These are phyloP conservation scores for Hyla sarda DNA, from an alignment of 2,113 vertebrate genomes.

Conservation along the genomic window DNA sequence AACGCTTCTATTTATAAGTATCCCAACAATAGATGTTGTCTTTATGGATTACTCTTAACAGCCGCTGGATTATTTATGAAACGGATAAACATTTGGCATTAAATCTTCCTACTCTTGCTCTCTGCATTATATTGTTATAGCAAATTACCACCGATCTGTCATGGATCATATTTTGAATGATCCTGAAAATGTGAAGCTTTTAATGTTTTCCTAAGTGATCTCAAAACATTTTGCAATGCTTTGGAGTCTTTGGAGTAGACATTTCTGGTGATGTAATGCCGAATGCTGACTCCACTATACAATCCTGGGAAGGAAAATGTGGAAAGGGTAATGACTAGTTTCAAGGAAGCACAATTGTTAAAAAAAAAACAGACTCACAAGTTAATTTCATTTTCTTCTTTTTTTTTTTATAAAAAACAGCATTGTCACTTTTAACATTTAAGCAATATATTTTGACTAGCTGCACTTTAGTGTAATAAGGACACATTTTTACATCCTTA, in stretches of 20 bases:
- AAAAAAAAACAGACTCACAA: too few relatives aligned
- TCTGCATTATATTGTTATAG: constrained; percentile 10
- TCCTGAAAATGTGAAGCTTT: constrained; percentile 21
- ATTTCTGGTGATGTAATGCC: constrained; percentile 37
- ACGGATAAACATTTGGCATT: constrained; percentile 36
- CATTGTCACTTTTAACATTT: background rate
- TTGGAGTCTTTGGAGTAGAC: constrained; percentile 6
- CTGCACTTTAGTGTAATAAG: too few relatives aligned
- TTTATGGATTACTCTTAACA: constrained; percentile 38
- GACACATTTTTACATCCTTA: too few relatives aligned
- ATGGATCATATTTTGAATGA: constrained; percentile 39
- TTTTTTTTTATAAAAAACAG: background rate
- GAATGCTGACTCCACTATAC: background rate
- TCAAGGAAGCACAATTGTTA: background rate
- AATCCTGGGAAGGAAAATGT: background rate
- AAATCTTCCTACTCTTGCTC: background rate
- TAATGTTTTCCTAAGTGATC: constrained; percentile 26
- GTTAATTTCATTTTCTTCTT: background rate
- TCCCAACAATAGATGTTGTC: constrained; percentile 43
- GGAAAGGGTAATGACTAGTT: background rate
- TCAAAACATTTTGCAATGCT: constrained; percentile 30
- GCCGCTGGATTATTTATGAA: constrained; percentile 49
- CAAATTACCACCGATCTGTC: constrained; percentile 20
- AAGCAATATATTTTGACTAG: background rate
- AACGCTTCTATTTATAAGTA: constrained; percentile 52